Evolutionary conservation across 2,888 invertebrate species (phyloP), one percentile per base, ranked within the genome.

Genomic region (Girardia tigrina): DNA sequence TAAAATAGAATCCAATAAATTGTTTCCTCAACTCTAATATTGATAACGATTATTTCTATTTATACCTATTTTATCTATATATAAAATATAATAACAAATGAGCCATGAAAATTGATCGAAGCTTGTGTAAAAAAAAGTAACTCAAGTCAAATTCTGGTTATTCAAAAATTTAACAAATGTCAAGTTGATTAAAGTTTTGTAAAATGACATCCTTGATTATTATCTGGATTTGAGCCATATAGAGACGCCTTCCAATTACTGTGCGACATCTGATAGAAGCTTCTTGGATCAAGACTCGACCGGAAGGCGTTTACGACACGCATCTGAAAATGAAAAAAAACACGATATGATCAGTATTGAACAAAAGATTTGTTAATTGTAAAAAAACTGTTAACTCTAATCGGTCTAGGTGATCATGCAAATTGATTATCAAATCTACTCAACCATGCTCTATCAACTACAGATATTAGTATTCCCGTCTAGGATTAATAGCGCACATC

Each of bases 361-460:
- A 56, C n/a, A 56, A 12, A n/a, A 56, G 23, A 4, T 8, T 20
- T 23, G 4, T 20, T 16, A 4, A 56, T 20, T 20, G 16, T 16
- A 12, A 16, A 36, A 12, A 36, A 36, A 36, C 8, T 36, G 36
- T 36, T 36, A 36, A 36, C 23, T 56, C 56, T 56, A 56, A 56
- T 56, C 56, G n/a, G 23, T 56, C 56, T 56, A 56, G 56, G 56
- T 56, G 56, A 56, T 23, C 56, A 56, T 56, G 56, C 56, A 56
- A 56, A 56, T 23, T 23, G 4, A 56, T 4, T 56, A 12, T 20
- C 20, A 56, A 8, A 56, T 4, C 56, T 56, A 56, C 56, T 6
- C 56, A 4, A 56, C 23, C 56, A 56, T 56, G 56, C 56, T 56
- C 56, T 56, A 56, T 56, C 23, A 20, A 56, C 56, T 56, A 56